A percentile compares a stretch with the other conserved stretches of the same genome.
phyloP scores from a whole-genome alignment of 2,888 invertebrate genomes.

The Hydropsyche betteni region DNA sequence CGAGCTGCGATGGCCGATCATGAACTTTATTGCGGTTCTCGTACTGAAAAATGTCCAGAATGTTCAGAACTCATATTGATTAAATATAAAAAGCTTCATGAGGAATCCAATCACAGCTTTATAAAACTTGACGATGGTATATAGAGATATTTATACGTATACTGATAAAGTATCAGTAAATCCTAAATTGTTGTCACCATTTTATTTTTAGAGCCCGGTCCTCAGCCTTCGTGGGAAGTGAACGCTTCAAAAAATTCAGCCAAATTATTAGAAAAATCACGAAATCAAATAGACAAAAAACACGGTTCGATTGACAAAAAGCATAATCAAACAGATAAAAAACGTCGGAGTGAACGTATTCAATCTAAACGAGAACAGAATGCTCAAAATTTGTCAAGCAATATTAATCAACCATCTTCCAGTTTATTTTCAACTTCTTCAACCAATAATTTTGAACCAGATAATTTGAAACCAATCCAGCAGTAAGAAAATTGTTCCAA shows the following conservation, averaged over 20 bases:
- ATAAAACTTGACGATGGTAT: constrained; percentile 69
- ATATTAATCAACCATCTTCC: too few relatives aligned
- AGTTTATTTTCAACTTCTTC: too few relatives aligned
- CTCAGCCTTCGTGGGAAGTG: constrained; percentile 61
- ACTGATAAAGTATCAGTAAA: background rate
- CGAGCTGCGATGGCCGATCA: constrained; percentile 70
- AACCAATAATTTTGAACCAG: too few relatives aligned
- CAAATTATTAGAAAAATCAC: constrained; percentile 29
- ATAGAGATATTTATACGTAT: constrained; percentile 1
- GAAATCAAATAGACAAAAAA: background rate
- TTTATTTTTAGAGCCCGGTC: constrained; percentile 61
- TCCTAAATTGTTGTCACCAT: background rate
- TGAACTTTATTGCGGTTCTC: constrained; percentile 75
- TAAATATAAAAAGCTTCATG: constrained; percentile 71
- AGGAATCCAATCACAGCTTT: constrained; percentile 74
- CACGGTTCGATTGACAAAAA: constrained; percentile 30
- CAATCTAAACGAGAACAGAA: too few relatives aligned
- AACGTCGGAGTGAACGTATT: too few relatives aligned
- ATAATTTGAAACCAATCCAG: too few relatives aligned
- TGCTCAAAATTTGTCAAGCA: too few relatives aligned
- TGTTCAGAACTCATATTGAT: constrained; percentile 77
- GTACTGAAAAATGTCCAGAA: constrained; percentile 74
- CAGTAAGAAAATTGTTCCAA: too few relatives aligned
- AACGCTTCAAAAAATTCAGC: constrained; percentile 36
- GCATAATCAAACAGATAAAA: constrained; percentile 1